Conservation (phyloP, 1,140 invertebrate genomes). For the Calephelis virginiensis region DNA sequence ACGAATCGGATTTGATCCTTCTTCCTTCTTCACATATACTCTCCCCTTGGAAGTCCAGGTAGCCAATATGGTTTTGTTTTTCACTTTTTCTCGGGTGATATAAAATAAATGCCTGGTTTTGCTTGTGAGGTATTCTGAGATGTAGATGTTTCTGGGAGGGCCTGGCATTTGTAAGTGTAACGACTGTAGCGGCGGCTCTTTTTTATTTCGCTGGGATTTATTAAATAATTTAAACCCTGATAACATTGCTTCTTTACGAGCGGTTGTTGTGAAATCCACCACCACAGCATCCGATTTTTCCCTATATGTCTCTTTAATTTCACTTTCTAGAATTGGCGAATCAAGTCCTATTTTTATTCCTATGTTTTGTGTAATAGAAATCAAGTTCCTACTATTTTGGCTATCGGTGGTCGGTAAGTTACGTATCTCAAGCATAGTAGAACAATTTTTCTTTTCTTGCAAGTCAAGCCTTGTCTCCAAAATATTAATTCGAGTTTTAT, state of each 20-base stretch:
- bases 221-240: conserved; percentile 6
- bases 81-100: conserved; percentile 19
- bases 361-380: conserved; percentile 11
- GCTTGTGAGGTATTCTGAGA: not conserved
- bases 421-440: not conserved
- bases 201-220: not conserved
- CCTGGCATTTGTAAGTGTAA: not conserved
- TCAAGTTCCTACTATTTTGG: not conserved
- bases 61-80: conserved; percentile 16
- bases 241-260: conserved; percentile 16
- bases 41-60: conserved; percentile 22
- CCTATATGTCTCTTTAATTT: conserved; percentile 19
- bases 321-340: conserved; percentile 7
- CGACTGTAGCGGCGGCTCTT: not conserved
- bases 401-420: not conserved
- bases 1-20: conserved; percentile 3
- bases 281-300: conserved; percentile 13
- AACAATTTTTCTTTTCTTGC: not conserved
- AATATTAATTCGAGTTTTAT: not conserved
- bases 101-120: conserved; percentile 14
- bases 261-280: conserved; percentile 17
- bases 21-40: conserved; percentile 25
- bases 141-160: not conserved
- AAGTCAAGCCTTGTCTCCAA: not conserved
- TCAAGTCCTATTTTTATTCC: not conserved